Conservation (phyloP, 2,113 vertebrate species). For the Nanorana parkeri region DNA sequence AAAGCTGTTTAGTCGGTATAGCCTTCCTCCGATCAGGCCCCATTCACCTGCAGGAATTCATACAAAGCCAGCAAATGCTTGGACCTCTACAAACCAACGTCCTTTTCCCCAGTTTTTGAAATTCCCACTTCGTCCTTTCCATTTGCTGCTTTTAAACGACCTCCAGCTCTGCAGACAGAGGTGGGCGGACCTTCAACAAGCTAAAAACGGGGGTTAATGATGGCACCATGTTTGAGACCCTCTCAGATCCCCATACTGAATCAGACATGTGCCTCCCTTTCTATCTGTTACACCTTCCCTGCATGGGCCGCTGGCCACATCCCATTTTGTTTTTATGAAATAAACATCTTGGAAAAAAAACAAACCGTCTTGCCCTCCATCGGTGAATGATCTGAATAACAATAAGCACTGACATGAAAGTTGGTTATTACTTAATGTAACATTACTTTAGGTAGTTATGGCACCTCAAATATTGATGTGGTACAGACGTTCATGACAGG, state of each 20-base stretch:
- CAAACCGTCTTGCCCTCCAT: neutral
- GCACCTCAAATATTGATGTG: too few species aligned
- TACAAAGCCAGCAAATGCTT: constrained; percentile 1
- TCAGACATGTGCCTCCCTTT: constrained; percentile 44
- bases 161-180: neutral
- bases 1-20: neutral
- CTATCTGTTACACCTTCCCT: constrained; percentile 54
- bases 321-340: constrained; percentile 53
- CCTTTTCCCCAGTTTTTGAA: neutral
- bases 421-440: too few species aligned
- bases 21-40: neutral
- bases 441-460: too few species aligned
- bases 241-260: neutral
- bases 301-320: constrained; percentile 44
- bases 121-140: neutral
- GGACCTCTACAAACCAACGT: neutral
- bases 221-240: constrained; percentile 21
- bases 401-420: too few species aligned
- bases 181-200: neutral
- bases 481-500: too few species aligned
- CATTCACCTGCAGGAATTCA: constrained; percentile 12
- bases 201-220: constrained; percentile 45
- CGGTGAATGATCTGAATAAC: neutral
- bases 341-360: constrained; percentile 41
- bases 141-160: neutral